Evolutionary conservation across 2,797 vertebrate species (phyloP), one percentile per base, ranked within the genome.

Genomic region (Percopsis omiscomaycus): DNA sequence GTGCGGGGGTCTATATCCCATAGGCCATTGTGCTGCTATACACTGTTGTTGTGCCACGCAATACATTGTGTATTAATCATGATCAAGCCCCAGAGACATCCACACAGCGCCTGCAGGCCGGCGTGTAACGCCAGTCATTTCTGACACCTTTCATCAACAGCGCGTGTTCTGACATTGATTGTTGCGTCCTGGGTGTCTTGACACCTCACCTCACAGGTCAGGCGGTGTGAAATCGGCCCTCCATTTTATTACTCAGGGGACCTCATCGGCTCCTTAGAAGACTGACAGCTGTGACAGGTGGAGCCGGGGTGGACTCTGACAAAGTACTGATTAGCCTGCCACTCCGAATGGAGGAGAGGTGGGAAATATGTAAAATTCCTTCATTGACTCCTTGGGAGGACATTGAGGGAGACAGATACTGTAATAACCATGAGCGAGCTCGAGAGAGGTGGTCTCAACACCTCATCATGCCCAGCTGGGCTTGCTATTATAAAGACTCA

Each of bases 281-380:
- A 78, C 71, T 79, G 86, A 80, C 74, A 82, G 83, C 75, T 84
- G 69, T 88, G 89, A 91, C 89, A 89, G 87, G 81, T 78, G 81
- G 68, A 84, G 80, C 87, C 10, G 63, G 55, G 75, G 86, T 79
- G 8, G 66, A 73, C 84, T 82, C 84, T 80, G 85, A 86, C 84
- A 86, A 84, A 81, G 72, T 69, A 74, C 83, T 89, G 89, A 91
- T 90, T 87, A 89, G 84, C 79, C 85, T 84, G 89, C 88, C 89
- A 89, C 73, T 89, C 84, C 4, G 51, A 80, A 81, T 82, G 74
- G 69, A 77, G 69, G 27, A 56, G 64, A 66, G 81, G 69, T 60
- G 51, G 3, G 5, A 68, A 88, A 75, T 82, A 78, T 81, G 79
- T 80, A 77, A 76, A 85, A 86, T 78, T 85, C 61, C 84, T 81